Percentiles rank a stretch among this genome's conserved stretches.
These are phyloP conservation scores for Smittia aterrima DNA, from an alignment of 2,888 invertebrate genomes.

Conservation along the genomic window DNA sequence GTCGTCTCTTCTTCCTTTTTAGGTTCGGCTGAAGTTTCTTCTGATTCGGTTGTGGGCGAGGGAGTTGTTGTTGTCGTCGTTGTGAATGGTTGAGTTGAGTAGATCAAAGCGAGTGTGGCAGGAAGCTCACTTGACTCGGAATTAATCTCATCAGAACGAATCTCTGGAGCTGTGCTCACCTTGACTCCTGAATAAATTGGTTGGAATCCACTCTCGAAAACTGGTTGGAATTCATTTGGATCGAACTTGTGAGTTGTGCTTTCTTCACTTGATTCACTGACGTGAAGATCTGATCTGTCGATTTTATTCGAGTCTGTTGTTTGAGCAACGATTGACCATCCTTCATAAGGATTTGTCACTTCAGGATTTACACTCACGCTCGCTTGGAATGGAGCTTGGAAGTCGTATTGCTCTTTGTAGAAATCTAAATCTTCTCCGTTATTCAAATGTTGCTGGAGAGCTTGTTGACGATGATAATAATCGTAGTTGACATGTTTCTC, in stretches of 20 bases:
- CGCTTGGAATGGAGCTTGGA: conserved; percentile 69
- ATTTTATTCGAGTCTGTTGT: conserved; percentile 51
- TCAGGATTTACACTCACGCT: conserved; percentile 60
- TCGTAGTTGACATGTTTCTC: conserved; percentile 51
- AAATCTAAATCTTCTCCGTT: conserved; percentile 38
- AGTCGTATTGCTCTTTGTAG: conserved; percentile 50
- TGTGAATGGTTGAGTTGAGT: conserved; percentile 26
- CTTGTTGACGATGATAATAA: conserved; percentile 45
- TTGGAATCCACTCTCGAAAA: conserved; percentile 67
- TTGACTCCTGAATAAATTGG: conserved; percentile 59
- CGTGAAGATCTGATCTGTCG: conserved; percentile 49
- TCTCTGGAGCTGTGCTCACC: conserved; percentile 22
- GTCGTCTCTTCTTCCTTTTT: neutral
- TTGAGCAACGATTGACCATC: conserved; percentile 61
- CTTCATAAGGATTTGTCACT: conserved; percentile 57
- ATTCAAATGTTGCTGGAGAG: neutral
- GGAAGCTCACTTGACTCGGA: conserved; percentile 25
- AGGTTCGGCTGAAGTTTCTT: neutral
- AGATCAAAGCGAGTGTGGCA: conserved; percentile 11
- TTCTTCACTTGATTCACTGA: conserved; percentile 45
- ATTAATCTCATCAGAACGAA: neutral
- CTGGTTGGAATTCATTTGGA: conserved; percentile 66
- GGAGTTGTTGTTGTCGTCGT: neutral
- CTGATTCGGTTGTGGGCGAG: neutral
- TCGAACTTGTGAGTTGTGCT: conserved; percentile 59